Evolutionary conservation across 1,140 invertebrate species (phyloP).

Genomic region (Aphaenogaster ashmeadi): DNA sequence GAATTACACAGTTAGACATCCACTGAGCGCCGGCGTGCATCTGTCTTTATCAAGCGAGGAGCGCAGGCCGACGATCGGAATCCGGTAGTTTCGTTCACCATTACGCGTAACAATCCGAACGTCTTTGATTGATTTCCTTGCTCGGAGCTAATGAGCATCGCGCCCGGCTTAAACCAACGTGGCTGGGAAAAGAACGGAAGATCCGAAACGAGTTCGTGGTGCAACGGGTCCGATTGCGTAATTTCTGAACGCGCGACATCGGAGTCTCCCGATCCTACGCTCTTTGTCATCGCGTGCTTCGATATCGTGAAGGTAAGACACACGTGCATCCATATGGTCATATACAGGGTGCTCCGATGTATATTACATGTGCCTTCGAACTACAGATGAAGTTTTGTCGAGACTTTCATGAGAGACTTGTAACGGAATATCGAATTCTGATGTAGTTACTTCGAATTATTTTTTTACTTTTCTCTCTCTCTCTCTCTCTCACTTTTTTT

Average conservation of each 20-base stretch:
- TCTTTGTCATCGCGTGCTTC: constrained; percentile 34
- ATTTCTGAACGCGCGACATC: constrained; percentile 41
- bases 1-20: constrained; percentile 40
- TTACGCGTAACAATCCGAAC: constrained; percentile 39
- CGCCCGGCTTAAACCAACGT: background rate
- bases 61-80: constrained; percentile 63
- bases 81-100: constrained; percentile 69
- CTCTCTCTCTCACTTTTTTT: background rate
- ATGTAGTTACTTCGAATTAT: background rate
- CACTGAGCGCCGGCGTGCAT: constrained; percentile 62
- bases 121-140: constrained; percentile 68
- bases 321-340: background rate
- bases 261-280: background rate
- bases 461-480: background rate
- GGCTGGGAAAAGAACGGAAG: constrained; percentile 10
- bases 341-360: constrained; percentile 19
- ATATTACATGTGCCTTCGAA: background rate
- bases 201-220: background rate
- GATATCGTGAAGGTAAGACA: constrained; percentile 28
- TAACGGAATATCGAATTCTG: background rate
- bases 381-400: no score
- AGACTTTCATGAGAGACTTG: background rate
- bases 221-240: constrained; percentile 44
- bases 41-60: constrained; percentile 70
- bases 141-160: constrained; percentile 61